Percentiles rank a stretch among this genome's conserved stretches.
Conservation (phyloP, 2,797 vertebrate genomes). For the Gadopsis bispinosus region DNA sequence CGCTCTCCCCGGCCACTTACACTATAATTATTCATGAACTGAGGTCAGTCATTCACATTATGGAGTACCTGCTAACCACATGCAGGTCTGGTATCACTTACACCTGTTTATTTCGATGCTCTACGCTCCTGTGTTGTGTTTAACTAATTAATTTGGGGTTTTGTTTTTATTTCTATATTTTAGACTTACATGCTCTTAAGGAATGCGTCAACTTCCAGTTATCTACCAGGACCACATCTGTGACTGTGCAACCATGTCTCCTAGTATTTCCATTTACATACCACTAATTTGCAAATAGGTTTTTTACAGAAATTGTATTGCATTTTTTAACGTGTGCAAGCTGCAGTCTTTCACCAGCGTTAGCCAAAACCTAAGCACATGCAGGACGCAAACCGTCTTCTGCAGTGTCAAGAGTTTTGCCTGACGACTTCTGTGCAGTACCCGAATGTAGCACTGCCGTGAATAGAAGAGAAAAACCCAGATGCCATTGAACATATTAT, state of each 20-base stretch:
- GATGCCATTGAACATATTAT: neutral
- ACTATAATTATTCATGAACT: slow-evolving; percentile 52
- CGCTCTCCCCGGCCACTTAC: slow-evolving; percentile 12
- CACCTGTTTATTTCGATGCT: neutral
- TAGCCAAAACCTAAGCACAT: neutral
- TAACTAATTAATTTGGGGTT: neutral
- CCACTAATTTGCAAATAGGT: neutral
- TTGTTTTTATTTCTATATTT: neutral
- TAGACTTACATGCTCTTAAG: neutral
- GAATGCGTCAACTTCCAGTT: neutral
- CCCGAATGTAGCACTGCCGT: neutral
- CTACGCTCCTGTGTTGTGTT: neutral
- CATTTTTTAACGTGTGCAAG: neutral
- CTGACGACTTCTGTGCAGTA: neutral
- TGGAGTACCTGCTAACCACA: slow-evolving; percentile 26
- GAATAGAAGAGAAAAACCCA: neutral
- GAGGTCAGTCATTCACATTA: slow-evolving; percentile 44
- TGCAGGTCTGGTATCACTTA: slow-evolving; percentile 18
- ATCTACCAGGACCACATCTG: neutral
- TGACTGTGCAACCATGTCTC: neutral
- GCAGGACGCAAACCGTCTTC: neutral
- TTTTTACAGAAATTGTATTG: neutral
- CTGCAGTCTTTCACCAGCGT: neutral
- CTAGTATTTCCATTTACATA: neutral
- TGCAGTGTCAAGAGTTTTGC: neutral